phyloP scores from a whole-genome alignment of 1,140 invertebrate genomes.

The Harlomillsia oculata region DNA sequence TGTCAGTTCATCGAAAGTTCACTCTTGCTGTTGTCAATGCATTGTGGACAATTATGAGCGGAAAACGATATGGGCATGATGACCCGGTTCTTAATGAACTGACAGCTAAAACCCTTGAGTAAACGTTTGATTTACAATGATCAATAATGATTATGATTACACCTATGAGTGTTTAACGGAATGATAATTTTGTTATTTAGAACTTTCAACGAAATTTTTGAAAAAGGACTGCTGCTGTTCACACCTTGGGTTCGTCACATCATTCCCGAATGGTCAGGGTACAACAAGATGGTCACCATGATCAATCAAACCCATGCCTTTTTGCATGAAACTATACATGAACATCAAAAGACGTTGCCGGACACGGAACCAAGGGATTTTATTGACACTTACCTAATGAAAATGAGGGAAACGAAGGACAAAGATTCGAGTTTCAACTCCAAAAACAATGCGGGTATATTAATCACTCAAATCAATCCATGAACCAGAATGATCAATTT shows the following conservation, averaged over 20 bases:
- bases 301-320: background rate
- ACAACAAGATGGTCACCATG: background rate
- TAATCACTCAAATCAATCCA: too few species aligned
- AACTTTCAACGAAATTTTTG: background rate
- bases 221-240: background rate
- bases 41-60: constrained; percentile 10
- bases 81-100: background rate
- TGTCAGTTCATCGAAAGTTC: background rate
- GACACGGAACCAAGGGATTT: constrained; percentile 18
- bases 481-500: too few species aligned
- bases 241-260: constrained; percentile 8
- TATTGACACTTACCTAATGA: constrained; percentile 10
- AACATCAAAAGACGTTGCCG: background rate
- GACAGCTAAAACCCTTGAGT: background rate
- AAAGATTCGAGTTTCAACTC: constrained; percentile 15
- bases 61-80: constrained; percentile 1
- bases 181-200: constrained; percentile 2
- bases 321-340: constrained; percentile 1
- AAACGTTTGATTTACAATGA: background rate
- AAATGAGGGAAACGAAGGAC: constrained; percentile 9
- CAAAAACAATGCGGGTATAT: too few species aligned
- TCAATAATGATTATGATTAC: too few species aligned
- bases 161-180: background rate
- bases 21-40: constrained; percentile 6
- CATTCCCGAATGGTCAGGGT: background rate